Evolutionary conservation across 2,888 invertebrate species (phyloP), one percentile per base, ranked within the genome.

Genomic region (Peribatodes rhomboidaria): DNA sequence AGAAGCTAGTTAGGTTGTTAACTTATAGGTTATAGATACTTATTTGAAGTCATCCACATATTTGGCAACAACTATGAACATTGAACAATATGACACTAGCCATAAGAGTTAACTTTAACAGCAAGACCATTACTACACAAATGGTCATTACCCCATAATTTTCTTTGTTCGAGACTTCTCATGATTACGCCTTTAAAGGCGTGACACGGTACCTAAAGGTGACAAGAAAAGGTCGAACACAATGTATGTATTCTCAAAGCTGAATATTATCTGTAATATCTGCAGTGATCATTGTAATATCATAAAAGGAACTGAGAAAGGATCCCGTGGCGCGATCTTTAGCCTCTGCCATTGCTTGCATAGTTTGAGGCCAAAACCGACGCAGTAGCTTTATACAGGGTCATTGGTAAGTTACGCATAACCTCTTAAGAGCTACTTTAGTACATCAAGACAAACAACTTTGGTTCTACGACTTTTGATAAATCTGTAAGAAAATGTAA

Each of bases 191-290:
- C n/a, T 49, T 35, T 14, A 20, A 22, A 16, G 56, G 50, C 41
- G 18, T 39, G 42, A 44, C 22, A 33, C 20, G 33, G 14, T n/a
- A 13, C 20, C 41, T n/a, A 60, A 50, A 61, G 52, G 56, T 65
- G 55, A 39, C 52, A 56, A 46, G 18, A 16, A 65, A 52, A 61
- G 65, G 65, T 60, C 37, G 35, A 41, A 35, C 35, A 50, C 39
- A 54, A 46, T n/a, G 20, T 27, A 37, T 31, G 27, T 55, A 55
- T 52, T 60, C 46, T 42, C 22, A 41, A 46, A 55, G 56, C 39
- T 33, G 66, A 61, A 69, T 69, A 67, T 67, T 67, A 68, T 69
- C 68, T 53, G n/a, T 1, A 16, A 37, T 61, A 68, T 69, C 69
- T 67, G 63, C 68, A 54, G 37, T 66, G 42, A 20, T 67, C 60